A percentile compares a stretch with the other conserved stretches of the same genome.
Conservation (phyloP, 2,113 vertebrate genomes). For the Calidris pugnax region DNA sequence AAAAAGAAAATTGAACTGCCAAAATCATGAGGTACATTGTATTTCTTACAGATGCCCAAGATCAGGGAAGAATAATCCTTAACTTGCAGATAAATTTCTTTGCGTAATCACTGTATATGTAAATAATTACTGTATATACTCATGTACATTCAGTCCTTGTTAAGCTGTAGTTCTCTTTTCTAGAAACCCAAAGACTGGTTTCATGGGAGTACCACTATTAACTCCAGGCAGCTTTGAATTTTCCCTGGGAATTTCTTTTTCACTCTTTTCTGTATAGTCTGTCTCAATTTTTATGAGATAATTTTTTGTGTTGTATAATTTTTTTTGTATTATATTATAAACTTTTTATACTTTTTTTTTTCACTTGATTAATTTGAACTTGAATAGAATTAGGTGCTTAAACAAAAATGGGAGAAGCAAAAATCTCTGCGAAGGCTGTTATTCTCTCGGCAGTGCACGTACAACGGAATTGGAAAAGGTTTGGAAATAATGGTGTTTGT, state of each 20-base stretch:
- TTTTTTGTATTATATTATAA: neutral
- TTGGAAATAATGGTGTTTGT: neutral
- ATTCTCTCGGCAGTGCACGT: accelerated
- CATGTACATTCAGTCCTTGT: neutral
- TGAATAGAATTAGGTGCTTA: neutral
- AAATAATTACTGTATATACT: neutral
- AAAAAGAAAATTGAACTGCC: neutral
- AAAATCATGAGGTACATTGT: neutral
- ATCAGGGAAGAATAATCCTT: slow-evolving; percentile 23
- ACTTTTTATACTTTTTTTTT: slow-evolving; percentile 15
- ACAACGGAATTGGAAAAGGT: neutral
- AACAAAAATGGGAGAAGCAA: neutral
- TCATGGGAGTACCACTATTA: neutral
- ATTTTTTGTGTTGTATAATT: neutral
- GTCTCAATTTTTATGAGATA: neutral
- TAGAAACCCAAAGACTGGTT: neutral
- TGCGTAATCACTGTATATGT: neutral
- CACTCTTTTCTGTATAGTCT: neutral
- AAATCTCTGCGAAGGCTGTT: neutral
- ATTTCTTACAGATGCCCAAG: neutral
- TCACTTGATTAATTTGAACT: neutral
- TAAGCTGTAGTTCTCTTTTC: neutral
- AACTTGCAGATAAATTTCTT: neutral
- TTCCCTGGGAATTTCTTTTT: neutral
- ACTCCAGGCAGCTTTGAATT: slow-evolving; percentile 11